These are phyloP conservation scores for Ptiloglossa arizonensis DNA, from an alignment of 1,140 invertebrate species.

Conservation along the genomic window DNA sequence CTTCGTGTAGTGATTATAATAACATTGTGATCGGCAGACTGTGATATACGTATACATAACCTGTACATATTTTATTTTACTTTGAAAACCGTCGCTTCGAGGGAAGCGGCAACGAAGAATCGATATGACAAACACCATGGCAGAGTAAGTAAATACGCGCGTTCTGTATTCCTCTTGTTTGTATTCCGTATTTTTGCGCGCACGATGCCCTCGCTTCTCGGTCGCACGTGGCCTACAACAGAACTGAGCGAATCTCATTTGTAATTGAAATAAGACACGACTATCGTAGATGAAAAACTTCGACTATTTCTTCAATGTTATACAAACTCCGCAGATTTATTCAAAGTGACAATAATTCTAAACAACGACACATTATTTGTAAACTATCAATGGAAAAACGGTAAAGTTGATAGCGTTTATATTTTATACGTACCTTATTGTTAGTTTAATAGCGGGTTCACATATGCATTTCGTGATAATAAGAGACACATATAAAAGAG, in stretches of 20 bases:
- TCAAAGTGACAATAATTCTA: too few relatives aligned
- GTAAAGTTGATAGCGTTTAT: too few relatives aligned
- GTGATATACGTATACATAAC: conserved; percentile 59
- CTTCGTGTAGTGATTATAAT: conserved; percentile 9
- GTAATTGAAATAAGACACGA: neutral
- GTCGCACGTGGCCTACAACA: neutral
- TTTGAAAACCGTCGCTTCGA: neutral
- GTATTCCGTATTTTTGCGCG: neutral
- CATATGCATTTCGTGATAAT: too few relatives aligned
- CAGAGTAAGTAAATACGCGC: conserved; percentile 64
- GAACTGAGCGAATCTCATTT: neutral
- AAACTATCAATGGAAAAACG: too few relatives aligned
- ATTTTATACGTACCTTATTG: too few relatives aligned
- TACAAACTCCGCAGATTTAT: too few relatives aligned
- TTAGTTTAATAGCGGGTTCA: too few relatives aligned
- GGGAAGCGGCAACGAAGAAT: neutral
- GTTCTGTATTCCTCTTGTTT: neutral
- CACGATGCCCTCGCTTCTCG: neutral
- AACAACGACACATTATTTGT: too few relatives aligned
- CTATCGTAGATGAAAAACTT: neutral
- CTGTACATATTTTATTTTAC: conserved; percentile 25
- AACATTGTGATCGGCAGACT: conserved; percentile 67
- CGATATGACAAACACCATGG: conserved; percentile 37
- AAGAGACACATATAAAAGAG: too few relatives aligned
- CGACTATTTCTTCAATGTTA: too few relatives aligned